Conservation (phyloP, 92 coral and sea anemone species). For the Phenganax subtilis region DNA sequence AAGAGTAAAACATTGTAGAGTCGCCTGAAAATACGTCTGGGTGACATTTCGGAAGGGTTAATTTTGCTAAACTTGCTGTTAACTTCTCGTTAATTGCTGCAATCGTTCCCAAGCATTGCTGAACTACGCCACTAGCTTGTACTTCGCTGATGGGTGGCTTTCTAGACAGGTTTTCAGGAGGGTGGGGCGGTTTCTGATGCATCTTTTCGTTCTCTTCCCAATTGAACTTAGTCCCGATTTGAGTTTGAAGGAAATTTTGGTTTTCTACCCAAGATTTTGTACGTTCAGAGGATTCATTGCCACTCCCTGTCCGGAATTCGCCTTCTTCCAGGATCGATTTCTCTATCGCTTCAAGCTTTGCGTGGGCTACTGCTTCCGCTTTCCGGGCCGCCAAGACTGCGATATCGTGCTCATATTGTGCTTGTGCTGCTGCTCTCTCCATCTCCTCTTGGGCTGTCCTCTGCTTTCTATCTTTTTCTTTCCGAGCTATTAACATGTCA, state of each 20-base stretch:
- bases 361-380: constrained; percentile 10
- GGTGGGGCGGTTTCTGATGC: neutral
- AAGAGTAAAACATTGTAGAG: constrained; percentile 2
- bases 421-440: constrained; percentile 30
- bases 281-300: neutral
- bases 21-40: constrained; percentile 47
- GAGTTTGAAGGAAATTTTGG: neutral
- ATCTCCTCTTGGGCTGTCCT: neutral
- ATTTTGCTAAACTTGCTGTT: constrained; percentile 28
- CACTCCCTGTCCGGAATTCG: neutral
- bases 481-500: constrained; percentile 3
- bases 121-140: constrained; percentile 7
- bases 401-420: constrained; percentile 6
- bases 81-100: constrained; percentile 38
- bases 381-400: constrained; percentile 1
- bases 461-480: constrained; percentile 1
- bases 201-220: neutral
- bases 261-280: constrained; percentile 1
- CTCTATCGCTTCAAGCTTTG: constrained; percentile 7
- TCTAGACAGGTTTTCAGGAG: neutral
- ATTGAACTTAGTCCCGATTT: neutral
- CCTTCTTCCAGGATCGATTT: neutral
- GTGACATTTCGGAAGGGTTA: constrained; percentile 47
- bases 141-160: neutral
- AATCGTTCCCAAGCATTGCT: constrained; percentile 34